phyloP scores from a whole-genome alignment of 2,797 vertebrate species.

The Artibeus jamaicensis region DNA sequence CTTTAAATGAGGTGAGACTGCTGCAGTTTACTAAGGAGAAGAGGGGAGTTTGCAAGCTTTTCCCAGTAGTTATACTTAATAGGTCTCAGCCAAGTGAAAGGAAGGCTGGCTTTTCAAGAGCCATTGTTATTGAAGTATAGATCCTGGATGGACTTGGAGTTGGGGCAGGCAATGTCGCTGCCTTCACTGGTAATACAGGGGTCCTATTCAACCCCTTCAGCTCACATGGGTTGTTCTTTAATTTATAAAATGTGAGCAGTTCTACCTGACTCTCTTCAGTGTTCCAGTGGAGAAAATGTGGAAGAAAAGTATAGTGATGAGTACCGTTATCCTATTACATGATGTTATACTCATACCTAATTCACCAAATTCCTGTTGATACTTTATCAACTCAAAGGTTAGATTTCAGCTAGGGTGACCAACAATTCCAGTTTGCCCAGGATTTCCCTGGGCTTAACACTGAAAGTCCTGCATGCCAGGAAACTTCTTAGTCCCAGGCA shows the following conservation, averaged over 20 bases:
- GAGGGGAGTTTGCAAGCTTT: background rate
- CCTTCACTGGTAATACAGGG: background rate
- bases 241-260: background rate
- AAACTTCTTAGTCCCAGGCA: background rate
- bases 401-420: background rate
- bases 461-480: background rate
- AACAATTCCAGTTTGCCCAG: background rate
- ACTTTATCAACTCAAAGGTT: background rate
- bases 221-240: background rate
- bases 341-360: background rate
- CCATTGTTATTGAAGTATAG: background rate
- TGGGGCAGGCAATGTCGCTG: background rate
- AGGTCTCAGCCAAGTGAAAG: background rate
- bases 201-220: background rate
- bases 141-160: background rate
- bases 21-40: background rate
- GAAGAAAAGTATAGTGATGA: background rate
- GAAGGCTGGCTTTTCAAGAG: background rate
- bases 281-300: background rate
- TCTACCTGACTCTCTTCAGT: background rate
- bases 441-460: background rate
- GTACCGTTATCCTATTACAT: background rate
- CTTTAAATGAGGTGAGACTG: slow-evolving; percentile 39
- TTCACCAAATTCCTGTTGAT: background rate
- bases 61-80: background rate